Percentiles rank a stretch among this genome's conserved stretches.
These are phyloP conservation scores for Riptortus pedestris DNA, from an alignment of 1,140 invertebrate genomes.

Conservation along the genomic window DNA sequence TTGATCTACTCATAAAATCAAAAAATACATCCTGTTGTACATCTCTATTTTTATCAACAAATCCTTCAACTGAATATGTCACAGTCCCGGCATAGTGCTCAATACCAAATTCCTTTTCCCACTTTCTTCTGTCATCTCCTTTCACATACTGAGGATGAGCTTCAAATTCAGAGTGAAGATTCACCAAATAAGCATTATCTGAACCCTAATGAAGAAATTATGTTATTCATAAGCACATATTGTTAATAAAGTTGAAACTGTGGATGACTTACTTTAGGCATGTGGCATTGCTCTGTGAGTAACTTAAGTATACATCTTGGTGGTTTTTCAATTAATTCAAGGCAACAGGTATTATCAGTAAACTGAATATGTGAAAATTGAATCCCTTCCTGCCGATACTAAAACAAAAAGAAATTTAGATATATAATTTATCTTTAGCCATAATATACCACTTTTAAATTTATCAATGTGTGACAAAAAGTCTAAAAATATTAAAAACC, in stretches of 20 bases:
- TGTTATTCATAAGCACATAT: slow-evolving; percentile 20
- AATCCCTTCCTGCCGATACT: slow-evolving; percentile 83
- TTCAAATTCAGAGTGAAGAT: slow-evolving; percentile 83
- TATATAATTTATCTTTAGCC: too few species aligned
- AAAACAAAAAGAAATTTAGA: slow-evolving; percentile 35
- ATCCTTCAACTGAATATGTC: slow-evolving; percentile 81
- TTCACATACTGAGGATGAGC: slow-evolving; percentile 77
- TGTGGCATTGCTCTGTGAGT: slow-evolving; percentile 83
- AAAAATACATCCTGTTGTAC: slow-evolving; percentile 92
- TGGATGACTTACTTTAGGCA: slow-evolving; percentile 57
- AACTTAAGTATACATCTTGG: slow-evolving; percentile 78
- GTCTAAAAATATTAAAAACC: too few species aligned
- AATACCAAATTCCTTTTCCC: slow-evolving; percentile 86
- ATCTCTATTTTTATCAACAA: slow-evolving; percentile 94
- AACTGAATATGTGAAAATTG: slow-evolving; percentile 81
- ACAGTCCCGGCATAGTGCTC: slow-evolving; percentile 92
- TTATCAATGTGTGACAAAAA: too few species aligned
- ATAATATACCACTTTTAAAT: too few species aligned
- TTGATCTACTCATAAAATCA: slow-evolving; percentile 77
- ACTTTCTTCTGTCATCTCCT: slow-evolving; percentile 70
- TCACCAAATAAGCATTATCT: slow-evolving; percentile 78
- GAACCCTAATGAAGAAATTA: slow-evolving; percentile 48
- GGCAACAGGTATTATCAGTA: slow-evolving; percentile 78
- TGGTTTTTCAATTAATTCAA: slow-evolving; percentile 83
- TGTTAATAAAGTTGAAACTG: background rate